Evolutionary conservation across 1,140 invertebrate genomes (phyloP).

Genomic region (Stegodyphus dumicola): DNA sequence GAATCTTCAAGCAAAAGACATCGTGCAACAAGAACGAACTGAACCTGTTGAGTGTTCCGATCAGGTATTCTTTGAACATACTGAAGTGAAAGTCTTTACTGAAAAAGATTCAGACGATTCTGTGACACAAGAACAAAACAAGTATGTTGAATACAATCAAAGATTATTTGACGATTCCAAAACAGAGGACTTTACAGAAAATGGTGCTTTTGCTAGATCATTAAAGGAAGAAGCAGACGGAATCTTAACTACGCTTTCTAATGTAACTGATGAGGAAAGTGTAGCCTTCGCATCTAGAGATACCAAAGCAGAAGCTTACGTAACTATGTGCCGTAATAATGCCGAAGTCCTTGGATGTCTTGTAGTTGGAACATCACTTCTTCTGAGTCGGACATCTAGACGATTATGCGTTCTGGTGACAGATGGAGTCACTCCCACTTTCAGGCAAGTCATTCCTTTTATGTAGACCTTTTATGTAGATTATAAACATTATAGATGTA

Average conservation of each 20-base stretch:
- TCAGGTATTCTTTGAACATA: no score
- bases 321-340: constrained; percentile 95
- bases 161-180: background rate
- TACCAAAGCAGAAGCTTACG: constrained; percentile 76
- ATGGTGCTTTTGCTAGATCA: background rate
- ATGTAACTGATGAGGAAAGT: constrained; percentile 17
- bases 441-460: constrained; percentile 76
- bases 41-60: no score
- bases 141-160: background rate
- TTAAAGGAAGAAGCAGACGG: background rate
- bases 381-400: constrained; percentile 79
- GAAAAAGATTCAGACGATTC: no score
- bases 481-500: no score
- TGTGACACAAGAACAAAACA: background rate
- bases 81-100: no score
- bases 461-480: background rate
- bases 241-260: constrained; percentile 17
- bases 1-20: no score
- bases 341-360: constrained; percentile 91
- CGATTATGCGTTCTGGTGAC: constrained; percentile 87
- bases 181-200: background rate
- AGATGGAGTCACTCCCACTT: constrained; percentile 82
- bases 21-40: no score
- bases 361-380: constrained; percentile 88
- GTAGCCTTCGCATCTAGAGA: background rate